Evolutionary conservation across 2,888 invertebrate genomes (phyloP), one percentile per base, ranked within the genome.

Genomic region (Standfussiana lucernea): DNA sequence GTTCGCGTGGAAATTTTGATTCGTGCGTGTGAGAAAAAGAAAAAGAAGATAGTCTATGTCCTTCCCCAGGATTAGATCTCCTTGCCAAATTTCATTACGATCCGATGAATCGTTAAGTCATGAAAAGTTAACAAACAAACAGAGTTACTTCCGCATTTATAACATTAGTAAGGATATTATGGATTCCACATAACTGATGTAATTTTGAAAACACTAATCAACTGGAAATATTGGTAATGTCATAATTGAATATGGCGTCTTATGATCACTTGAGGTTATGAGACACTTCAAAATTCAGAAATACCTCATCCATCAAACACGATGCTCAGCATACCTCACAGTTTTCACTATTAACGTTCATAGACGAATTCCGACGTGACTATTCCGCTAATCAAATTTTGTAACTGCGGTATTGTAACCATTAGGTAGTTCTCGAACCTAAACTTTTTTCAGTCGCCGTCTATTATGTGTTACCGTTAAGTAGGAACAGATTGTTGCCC

Each of bases 341-440:
- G 80, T 87, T 88, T 84, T 85, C 78, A 79, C 75, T 83, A 83
- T 88, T 83, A 88, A 83, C 86, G 91, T 91, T 90, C 91, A 92
- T 94, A 95, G 95, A 93, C 93, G 94, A 94, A 95, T 94, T 94
- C 95, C 96, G 93, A 95, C 96, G 95, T 96, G 95, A 95, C 94
- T 93, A 96, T 95, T 95, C 95, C 94, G 95, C 96, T 96, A 96
- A 96, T 96, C 96, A 96, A 96, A 96, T 96, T 96, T 96, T 95
- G 96, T 96, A 96, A 96, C 95, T 95, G 94, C 95, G 95, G 95
- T 94, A 96, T 96, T 96, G 96, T 96, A 95, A 92, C 94, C 93
- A 95, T 95, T 93, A 83, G n/a, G n/a, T n/a, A n/a, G 75, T 69
- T 86, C 74, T 86, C 56, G 74, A 75, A 86, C 79, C 62, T 79